These are phyloP conservation scores for Abramis brama DNA, from an alignment of 2,113 vertebrate species.

Conservation along the genomic window DNA sequence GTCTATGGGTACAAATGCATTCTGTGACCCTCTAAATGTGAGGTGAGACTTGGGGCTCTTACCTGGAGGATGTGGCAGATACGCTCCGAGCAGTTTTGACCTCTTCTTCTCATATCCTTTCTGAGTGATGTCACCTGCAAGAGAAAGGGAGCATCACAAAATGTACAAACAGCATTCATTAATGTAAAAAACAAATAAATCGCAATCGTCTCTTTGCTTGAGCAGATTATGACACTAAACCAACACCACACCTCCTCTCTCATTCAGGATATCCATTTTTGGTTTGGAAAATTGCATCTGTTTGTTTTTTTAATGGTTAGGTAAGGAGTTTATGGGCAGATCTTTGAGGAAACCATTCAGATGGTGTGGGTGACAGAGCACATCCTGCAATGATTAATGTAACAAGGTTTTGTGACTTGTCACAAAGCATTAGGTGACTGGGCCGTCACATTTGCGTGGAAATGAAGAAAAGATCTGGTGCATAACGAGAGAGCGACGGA, in stretches of 20 bases:
- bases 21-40: background rate
- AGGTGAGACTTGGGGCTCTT: constrained; percentile 47
- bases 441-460: constrained; percentile 24
- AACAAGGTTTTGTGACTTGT: constrained; percentile 30
- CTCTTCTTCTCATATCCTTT: constrained; percentile 92
- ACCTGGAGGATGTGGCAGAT: constrained; percentile 88
- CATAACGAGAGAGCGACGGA: constrained; percentile 24
- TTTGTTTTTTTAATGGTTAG: no score
- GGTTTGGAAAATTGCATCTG: background rate
- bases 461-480: constrained; percentile 49
- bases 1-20: constrained; percentile 5
- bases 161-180: background rate
- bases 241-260: background rate
- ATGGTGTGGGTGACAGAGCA: background rate
- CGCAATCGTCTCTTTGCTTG: background rate
- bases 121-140: constrained; percentile 89
- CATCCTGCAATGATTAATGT: constrained; percentile 43
- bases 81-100: constrained; percentile 88
- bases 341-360: background rate
- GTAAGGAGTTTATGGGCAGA: background rate
- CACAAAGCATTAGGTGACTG: constrained; percentile 46
- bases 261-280: background rate
- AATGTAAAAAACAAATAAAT: background rate
- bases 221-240: background rate
- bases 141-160: background rate